These are phyloP conservation scores for Hylaea fasciaria DNA, from an alignment of 2,888 invertebrate genomes.

Conservation along the genomic window DNA sequence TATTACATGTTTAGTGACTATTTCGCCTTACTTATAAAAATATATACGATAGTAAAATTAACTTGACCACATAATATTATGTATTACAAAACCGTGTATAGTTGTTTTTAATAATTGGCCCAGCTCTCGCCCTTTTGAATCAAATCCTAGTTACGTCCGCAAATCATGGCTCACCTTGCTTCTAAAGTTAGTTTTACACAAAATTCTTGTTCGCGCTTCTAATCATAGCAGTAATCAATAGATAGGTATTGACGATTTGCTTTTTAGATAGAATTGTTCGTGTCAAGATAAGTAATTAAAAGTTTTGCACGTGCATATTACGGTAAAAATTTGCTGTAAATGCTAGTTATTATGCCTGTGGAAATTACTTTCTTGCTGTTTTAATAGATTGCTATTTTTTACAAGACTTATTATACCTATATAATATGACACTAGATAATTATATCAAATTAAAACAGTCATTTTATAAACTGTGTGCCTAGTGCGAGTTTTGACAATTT, in stretches of 20 bases:
- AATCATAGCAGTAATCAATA: slow-evolving; percentile 54
- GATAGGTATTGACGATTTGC: slow-evolving; percentile 46
- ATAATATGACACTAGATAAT: no score
- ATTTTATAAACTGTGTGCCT: no score
- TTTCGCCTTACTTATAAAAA: no score
- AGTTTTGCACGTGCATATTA: slow-evolving; percentile 20
- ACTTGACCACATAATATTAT: no score
- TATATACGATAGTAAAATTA: no score
- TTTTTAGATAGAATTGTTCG: slow-evolving; percentile 31
- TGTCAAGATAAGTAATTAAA: slow-evolving; percentile 30
- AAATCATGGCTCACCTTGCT: slow-evolving; percentile 59
- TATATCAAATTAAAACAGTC: no score
- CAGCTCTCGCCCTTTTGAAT: background rate
- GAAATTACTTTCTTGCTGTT: no score
- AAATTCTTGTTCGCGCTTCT: slow-evolving; percentile 63
- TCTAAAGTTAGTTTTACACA: slow-evolving; percentile 64
- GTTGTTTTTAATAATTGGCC: background rate
- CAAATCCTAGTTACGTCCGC: slow-evolving; percentile 11
- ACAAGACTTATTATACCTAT: no score
- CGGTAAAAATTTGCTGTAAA: slow-evolving; percentile 14
- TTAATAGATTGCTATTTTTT: background rate
- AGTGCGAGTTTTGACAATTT: no score
- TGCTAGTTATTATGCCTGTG: background rate
- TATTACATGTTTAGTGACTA: no score
- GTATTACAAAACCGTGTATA: no score